Evolutionary conservation across 2,113 vertebrate species (phyloP).

Genomic region (Phodopus roborovskii): DNA sequence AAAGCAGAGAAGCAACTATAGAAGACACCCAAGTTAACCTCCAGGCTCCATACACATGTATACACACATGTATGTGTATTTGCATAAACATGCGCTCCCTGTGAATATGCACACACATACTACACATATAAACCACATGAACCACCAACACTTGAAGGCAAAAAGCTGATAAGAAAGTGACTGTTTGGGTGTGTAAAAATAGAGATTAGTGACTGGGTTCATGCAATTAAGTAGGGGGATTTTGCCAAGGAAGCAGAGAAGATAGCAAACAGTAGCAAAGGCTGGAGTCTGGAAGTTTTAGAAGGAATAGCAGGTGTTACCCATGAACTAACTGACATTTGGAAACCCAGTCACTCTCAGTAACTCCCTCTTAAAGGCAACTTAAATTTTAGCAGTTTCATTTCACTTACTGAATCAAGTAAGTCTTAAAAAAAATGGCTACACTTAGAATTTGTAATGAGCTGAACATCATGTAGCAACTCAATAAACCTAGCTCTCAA

Average conservation of each 20-base stretch:
- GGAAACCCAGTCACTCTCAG: not conserved
- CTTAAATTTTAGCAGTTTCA: not conserved
- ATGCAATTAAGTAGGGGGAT: not conserved
- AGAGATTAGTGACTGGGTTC: constrained; percentile 11
- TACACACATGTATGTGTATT: not conserved
- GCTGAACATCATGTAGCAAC: not conserved
- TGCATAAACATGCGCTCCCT: not conserved
- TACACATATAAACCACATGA: not conserved
- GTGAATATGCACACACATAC: not conserved
- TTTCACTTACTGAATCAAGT: not conserved
- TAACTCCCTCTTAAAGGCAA: not conserved
- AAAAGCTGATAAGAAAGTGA: not conserved
- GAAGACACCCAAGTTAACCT: not conserved
- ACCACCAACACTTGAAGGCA: not conserved
- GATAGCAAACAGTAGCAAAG: not conserved
- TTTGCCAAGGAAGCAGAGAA: not conserved
- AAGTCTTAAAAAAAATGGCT: not conserved
- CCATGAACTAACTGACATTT: not conserved
- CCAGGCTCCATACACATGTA: no score
- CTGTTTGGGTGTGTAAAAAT: not conserved
- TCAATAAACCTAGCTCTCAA: not conserved
- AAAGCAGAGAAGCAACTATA: not conserved
- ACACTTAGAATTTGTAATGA: not conserved
- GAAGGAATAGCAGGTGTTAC: not conserved
- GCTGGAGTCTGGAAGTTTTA: not conserved